Percentiles rank a stretch among this genome's conserved stretches.
Evolutionary conservation across 1,140 invertebrate species (phyloP).

Genomic region (Drosophila pseudoobscura): DNA sequence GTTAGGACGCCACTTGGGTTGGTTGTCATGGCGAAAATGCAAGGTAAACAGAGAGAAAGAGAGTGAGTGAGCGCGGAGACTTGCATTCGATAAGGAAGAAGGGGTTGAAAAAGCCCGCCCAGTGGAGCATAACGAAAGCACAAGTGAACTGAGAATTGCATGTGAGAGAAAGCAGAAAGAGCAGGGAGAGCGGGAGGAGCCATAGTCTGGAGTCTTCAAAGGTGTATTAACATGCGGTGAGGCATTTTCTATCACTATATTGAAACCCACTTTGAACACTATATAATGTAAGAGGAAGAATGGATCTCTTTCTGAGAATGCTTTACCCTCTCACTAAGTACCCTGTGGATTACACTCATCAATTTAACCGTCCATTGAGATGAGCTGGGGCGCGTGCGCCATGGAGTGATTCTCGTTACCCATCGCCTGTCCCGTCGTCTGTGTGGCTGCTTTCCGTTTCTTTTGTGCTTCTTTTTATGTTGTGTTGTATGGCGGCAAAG

Average conservation of each 20-base stretch:
- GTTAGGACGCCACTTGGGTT: conserved; percentile 59
- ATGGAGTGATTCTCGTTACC: conserved; percentile 51
- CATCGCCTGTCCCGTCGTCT: conserved; percentile 22
- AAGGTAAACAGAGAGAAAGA: conserved; percentile 71
- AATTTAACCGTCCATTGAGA: conserved; percentile 37
- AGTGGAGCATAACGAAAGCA: conserved; percentile 54
- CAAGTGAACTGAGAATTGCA: conserved; percentile 13
- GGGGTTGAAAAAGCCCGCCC: conserved; percentile 38
- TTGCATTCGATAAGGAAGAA: neutral
- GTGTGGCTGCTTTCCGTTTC: conserved; percentile 70
- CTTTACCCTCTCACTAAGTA: no score
- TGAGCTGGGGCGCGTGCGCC: conserved; percentile 75
- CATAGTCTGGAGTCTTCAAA: conserved; percentile 22
- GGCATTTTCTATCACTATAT: no score
- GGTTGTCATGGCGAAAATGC: conserved; percentile 59
- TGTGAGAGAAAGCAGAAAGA: no score
- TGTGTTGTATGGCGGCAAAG: conserved; percentile 50
- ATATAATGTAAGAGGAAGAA: neutral
- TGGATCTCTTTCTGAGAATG: conserved; percentile 4
- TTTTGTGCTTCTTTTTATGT: conserved; percentile 35
- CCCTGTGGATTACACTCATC: no score
- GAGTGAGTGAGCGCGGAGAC: neutral
- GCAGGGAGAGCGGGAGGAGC: conserved; percentile 8
- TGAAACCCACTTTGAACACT: no score
- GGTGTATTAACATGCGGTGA: no score